A percentile compares a stretch with the other conserved stretches of the same genome.
phyloP scores from a whole-genome alignment of 2,113 vertebrate species.

The Sinocyclocheilus anophthalmus region DNA sequence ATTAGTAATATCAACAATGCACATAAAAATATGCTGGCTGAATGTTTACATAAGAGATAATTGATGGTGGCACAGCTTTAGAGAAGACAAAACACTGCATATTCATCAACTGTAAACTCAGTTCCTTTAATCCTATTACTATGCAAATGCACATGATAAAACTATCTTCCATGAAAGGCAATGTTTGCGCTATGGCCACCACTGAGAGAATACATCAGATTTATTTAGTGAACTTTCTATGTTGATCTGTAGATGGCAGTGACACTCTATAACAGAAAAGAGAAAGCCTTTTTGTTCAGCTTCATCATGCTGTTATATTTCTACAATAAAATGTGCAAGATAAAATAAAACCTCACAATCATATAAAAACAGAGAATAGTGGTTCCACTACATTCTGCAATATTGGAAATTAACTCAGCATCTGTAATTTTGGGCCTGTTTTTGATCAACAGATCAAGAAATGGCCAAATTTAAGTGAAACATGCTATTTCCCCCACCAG shows the following conservation, averaged over 20 bases:
- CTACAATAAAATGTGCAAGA: background rate
- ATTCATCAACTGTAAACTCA: background rate
- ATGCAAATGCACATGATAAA: slow-evolving; percentile 9
- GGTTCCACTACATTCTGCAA: background rate
- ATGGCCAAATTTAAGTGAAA: slow-evolving; percentile 19
- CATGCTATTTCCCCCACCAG: slow-evolving; percentile 56
- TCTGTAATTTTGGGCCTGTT: slow-evolving; percentile 6
- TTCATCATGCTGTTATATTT: background rate
- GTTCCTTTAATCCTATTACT: slow-evolving; percentile 7
- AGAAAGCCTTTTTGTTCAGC: slow-evolving; percentile 43
- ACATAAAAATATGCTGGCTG: background rate
- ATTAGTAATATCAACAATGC: slow-evolving; percentile 13
- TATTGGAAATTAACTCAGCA: background rate
- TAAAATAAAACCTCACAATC: background rate
- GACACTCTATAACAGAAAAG: slow-evolving; percentile 69
- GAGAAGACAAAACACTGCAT: background rate
- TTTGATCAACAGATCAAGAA: background rate
- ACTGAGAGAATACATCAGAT: background rate
- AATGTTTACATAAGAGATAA: slow-evolving; percentile 24
- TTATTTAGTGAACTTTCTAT: slow-evolving; percentile 68
- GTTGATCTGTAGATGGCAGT: slow-evolving; percentile 81
- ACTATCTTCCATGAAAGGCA: background rate
- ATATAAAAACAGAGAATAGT: background rate
- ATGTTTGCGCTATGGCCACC: background rate
- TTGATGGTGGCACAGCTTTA: slow-evolving; percentile 6